Evolutionary conservation across 2,797 vertebrate genomes (phyloP), one percentile per base, ranked within the genome.

Genomic region (Leontocebus nigricollis): DNA sequence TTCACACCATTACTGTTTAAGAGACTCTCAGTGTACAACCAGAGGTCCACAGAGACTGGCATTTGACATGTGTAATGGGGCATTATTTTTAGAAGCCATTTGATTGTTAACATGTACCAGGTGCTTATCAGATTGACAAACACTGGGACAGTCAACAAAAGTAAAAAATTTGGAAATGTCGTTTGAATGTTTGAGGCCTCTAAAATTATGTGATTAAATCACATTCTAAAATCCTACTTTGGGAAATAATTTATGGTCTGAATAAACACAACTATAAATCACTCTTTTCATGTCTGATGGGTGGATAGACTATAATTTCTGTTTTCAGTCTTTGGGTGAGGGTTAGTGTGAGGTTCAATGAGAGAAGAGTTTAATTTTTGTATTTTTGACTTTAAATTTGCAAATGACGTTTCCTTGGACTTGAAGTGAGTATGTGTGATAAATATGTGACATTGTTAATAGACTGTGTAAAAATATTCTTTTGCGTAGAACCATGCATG

Each of bases 401-500:
- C 48, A 93, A 95, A 93, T 73, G 76, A 61, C 36, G 14, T 95
- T 95, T 96, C 80, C 80, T 77, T 95, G 92, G 92, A 92, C 50
- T 80, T 64, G 55, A 96, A 90, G 93, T 46, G 41, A 94, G 12
- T 90, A 33, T 80, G 30, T 88, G 67, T 96, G 84, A 41, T 86
- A 95, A 95, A 88, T 70, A 79, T 13, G 52, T 33, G 41, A 50
- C 39, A 46, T 95, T 95, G 85, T 96, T 97, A 97, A 95, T 90
- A 93, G 95, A 46, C 86, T 94, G 59, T 95, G 87, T 91, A 91
- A 97, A 92, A 97, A 88, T 76, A 76, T 89, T 91, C 86, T 85
- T 89, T 81, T 89, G 82, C 61, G 9, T 67, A 92, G 92, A 80
- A 48, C 41, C 76, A 48, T 93, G 93, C 93, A 87, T 3, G 70